phyloP scores from a whole-genome alignment of 1,140 invertebrate genomes.

The Octopus bimaculoides region DNA sequence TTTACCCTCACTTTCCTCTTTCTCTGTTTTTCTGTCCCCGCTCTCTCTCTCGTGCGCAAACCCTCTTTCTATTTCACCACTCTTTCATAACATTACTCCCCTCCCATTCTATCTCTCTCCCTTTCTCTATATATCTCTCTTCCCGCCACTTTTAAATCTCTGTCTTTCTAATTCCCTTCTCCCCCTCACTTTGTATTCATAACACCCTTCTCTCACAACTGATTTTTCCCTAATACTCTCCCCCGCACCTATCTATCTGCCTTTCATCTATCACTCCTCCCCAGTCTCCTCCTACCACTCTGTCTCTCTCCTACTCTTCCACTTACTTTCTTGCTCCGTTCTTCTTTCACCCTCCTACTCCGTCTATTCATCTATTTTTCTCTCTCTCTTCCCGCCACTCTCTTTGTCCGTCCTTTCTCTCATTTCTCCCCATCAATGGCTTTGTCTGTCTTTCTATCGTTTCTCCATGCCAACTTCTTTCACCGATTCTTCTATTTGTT shows the following conservation, averaged over 20 bases:
- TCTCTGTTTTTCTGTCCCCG: not conserved
- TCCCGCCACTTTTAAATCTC: too few species aligned
- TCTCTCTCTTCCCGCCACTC: constrained; percentile 8
- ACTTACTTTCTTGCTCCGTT: constrained; percentile 15
- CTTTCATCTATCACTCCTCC: not conserved
- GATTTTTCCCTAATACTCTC: constrained; percentile 2
- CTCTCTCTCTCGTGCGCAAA: too few species aligned
- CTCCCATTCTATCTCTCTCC: not conserved
- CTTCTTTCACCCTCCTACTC: constrained; percentile 12
- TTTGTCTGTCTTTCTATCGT: not conserved
- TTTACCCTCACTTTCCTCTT: not conserved
- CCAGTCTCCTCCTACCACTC: not conserved
- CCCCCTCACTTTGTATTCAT: not conserved
- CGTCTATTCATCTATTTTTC: not conserved
- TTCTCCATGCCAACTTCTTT: too few species aligned
- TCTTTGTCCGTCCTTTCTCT: not conserved
- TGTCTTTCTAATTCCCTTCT: not conserved
- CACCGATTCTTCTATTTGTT: too few species aligned
- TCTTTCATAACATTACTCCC: too few species aligned
- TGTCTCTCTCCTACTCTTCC: constrained; percentile 14
- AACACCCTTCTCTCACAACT: not conserved
- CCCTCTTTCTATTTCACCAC: not conserved
- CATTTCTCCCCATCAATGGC: not conserved
- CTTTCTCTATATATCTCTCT: not conserved
- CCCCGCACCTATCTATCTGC: not conserved